These are phyloP conservation scores for Eulemur albifrons DNA, from an alignment of 2,797 vertebrate genomes.

Conservation along the genomic window DNA sequence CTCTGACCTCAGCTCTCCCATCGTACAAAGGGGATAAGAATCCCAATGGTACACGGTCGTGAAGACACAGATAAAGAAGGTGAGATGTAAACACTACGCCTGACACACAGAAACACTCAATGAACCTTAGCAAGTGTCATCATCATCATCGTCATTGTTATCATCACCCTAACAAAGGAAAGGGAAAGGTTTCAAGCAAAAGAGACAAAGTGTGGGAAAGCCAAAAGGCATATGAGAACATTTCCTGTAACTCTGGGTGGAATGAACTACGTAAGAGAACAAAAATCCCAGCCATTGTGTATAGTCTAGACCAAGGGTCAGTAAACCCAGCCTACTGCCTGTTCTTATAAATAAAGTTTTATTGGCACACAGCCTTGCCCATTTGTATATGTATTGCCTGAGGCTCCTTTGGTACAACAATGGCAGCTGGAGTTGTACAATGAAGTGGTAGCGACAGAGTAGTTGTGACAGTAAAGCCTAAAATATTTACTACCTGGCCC, in stretches of 20 bases:
- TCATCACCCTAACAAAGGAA: not conserved
- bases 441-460: not conserved
- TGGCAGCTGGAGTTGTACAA: not conserved
- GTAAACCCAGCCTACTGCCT: not conserved
- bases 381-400: not conserved
- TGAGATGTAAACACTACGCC: not conserved
- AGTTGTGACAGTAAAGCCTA: not conserved
- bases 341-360: conserved; percentile 6
- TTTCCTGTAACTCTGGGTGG: not conserved
- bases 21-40: not conserved
- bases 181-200: not conserved
- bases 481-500: not conserved
- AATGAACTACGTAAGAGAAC: not conserved
- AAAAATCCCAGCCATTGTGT: not conserved
- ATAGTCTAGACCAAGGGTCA: not conserved
- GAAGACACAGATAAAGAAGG: not conserved
- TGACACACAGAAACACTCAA: not conserved
- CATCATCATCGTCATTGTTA: not conserved
- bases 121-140: not conserved
- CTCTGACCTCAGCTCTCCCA: not conserved
- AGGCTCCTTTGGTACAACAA: not conserved
- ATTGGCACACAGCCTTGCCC: not conserved
- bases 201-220: not conserved
- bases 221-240: not conserved
- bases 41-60: not conserved